Evolutionary conservation across 2,888 invertebrate species (phyloP).

Genomic region (Micoletzkya japonica): DNA sequence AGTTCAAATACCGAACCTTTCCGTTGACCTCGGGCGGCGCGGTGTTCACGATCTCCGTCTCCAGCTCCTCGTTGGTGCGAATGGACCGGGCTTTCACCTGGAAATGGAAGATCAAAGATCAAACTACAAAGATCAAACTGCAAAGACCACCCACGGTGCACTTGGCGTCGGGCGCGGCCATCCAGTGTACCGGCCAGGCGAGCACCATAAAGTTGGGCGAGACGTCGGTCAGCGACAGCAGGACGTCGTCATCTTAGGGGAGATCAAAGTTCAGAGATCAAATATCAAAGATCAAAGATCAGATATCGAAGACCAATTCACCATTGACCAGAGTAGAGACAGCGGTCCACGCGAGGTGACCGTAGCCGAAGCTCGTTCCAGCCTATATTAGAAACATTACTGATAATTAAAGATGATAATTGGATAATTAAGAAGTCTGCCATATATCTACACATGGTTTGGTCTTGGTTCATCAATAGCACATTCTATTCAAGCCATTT

Average conservation of each 20-base stretch:
- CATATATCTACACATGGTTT: not conserved
- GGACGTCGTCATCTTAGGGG: constrained; percentile 29
- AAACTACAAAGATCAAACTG: not conserved
- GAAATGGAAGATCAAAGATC: constrained; percentile 5
- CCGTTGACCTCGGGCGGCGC: constrained; percentile 30
- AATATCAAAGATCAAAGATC: not conserved
- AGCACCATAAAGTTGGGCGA: constrained; percentile 48
- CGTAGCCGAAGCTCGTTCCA: constrained; percentile 51
- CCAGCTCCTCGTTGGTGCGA: constrained; percentile 40
- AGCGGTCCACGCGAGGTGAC: constrained; percentile 44
- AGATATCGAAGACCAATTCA: not conserved
- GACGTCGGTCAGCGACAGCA: constrained; percentile 36
- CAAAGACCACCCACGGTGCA: constrained; percentile 38
- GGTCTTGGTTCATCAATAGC: not conserved
- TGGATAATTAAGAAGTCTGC: not conserved
- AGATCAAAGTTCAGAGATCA: not conserved
- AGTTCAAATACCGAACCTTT: constrained; percentile 9
- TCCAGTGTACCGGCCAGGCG: constrained; percentile 47
- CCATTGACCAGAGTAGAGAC: constrained; percentile 44
- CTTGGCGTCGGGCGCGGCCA: constrained; percentile 38
- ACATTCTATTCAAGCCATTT: too few species aligned
- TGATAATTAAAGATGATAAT: not conserved
- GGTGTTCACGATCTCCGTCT: constrained; percentile 45
- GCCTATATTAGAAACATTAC: too few species aligned
- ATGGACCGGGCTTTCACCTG: constrained; percentile 50